A percentile compares a stretch with the other conserved stretches of the same genome.
Conservation (phyloP, 2,888 invertebrate genomes). For the Cantharis flavilabris region DNA sequence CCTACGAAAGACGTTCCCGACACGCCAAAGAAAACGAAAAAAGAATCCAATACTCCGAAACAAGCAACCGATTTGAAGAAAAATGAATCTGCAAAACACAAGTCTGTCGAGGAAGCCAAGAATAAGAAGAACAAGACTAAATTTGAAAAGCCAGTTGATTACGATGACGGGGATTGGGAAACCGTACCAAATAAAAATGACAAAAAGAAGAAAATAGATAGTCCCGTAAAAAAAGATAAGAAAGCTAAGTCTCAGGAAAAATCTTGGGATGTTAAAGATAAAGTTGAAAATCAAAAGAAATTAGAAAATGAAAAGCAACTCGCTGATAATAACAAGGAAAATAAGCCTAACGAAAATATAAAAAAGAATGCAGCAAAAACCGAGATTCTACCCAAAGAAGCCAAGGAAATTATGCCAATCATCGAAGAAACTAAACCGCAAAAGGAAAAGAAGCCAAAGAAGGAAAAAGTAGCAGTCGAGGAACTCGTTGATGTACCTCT, state of each 20-base stretch:
- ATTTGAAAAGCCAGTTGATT: conserved; percentile 71
- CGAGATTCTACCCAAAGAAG: conserved; percentile 44
- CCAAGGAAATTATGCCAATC: conserved; percentile 40
- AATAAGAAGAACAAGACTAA: conserved; percentile 66
- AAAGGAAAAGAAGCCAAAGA: conserved; percentile 53
- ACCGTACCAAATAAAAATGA: conserved; percentile 71
- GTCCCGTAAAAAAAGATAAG: conserved; percentile 53
- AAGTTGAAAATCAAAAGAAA: conserved; percentile 57
- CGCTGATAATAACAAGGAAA: conserved; percentile 53
- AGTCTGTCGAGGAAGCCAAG: conserved; percentile 59
- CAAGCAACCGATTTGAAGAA: conserved; percentile 61
- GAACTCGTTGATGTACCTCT: conserved; percentile 41
- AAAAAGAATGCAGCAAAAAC: conserved; percentile 30
- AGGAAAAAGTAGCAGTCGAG: conserved; percentile 39
- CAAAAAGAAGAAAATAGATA: conserved; percentile 69
- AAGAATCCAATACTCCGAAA: conserved; percentile 43
- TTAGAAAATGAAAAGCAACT: conserved; percentile 59
- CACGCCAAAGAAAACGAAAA: conserved; percentile 52
- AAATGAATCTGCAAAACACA: conserved; percentile 44
- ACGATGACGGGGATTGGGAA: conserved; percentile 78
- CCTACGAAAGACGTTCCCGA: conserved; percentile 61
- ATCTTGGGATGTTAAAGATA: conserved; percentile 38
- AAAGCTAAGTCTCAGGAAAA: conserved; percentile 46
- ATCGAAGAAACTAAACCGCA: conserved; percentile 49
- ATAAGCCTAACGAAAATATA: conserved; percentile 31